Percentiles rank a stretch among this genome's conserved stretches.
These are phyloP conservation scores for Chironomus riparius DNA, from an alignment of 2,888 invertebrate genomes.

Conservation along the genomic window DNA sequence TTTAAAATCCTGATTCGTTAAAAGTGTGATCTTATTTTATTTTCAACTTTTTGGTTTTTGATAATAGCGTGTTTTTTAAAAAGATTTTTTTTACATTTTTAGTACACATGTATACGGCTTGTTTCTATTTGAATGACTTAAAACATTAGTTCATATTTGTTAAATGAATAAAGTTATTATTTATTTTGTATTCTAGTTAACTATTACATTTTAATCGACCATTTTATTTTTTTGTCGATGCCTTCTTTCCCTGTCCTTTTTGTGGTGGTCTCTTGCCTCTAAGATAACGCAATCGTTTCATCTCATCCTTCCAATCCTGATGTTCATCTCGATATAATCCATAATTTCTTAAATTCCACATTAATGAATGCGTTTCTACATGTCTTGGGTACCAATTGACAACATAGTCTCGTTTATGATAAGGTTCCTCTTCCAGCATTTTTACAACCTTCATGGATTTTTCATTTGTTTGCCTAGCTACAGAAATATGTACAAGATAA, in stretches of 20 bases:
- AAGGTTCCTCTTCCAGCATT: constrained; percentile 65
- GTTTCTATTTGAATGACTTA: neutral
- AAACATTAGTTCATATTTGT: neutral
- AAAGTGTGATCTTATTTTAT: too few species aligned
- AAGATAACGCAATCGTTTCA: constrained; percentile 62
- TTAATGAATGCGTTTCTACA: constrained; percentile 62
- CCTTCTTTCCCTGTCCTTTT: constrained; percentile 44
- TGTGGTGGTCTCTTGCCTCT: constrained; percentile 63
- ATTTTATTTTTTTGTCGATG: constrained; percentile 35
- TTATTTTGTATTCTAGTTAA: neutral
- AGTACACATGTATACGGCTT: neutral
- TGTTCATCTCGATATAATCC: constrained; percentile 83
- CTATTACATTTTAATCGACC: neutral
- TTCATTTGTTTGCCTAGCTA: constrained; percentile 57
- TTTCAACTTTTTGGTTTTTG: too few species aligned
- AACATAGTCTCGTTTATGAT: constrained; percentile 61
- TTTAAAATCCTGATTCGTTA: too few species aligned
- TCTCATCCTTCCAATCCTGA: constrained; percentile 81
- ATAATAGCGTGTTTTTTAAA: too few species aligned
- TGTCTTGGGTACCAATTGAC: constrained; percentile 82
- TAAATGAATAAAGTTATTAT: neutral
- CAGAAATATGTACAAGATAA: neutral
- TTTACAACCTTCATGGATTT: constrained; percentile 75
- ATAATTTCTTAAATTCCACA: constrained; percentile 62
- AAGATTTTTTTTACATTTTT: too few species aligned